Base-by-base conservation (phyloP, 2,888 invertebrate species). In the Agyllia agylla region DNA sequence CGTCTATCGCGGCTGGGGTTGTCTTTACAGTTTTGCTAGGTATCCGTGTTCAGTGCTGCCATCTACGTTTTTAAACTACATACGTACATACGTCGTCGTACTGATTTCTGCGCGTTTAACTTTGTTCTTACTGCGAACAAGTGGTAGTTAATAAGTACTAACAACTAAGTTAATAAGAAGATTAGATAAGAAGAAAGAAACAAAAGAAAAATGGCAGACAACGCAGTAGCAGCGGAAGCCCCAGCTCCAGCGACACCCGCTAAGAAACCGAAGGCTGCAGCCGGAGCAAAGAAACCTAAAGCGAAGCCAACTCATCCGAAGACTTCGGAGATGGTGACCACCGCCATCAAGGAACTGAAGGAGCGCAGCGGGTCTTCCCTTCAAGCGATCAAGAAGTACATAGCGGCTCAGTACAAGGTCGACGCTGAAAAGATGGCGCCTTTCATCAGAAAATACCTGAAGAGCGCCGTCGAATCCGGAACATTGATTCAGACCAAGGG, bases 381-480 rank as follows among this genome's bases (percentile, higher is more conserved):
- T 90, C 97, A 96, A 95, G 97, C 97, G 2, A 98, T 99, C 95
- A 98, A 98, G 95, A 99, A 99, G 94, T 98, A 98, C 95, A 97
- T 99, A 81, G 96, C 97, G 13, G 96, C 97, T 31, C 98, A 97
- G 87, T 98, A 98, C 97, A 98, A 98, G 88, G 88, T 98, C 8
- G 98, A 98, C 94, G 97, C 97, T 0, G 98, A 98, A 88, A 98
- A 98, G 93, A 95, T 98, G 78, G 97, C 98, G 1, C 97, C 97
- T 2, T 98, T 97, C 96, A 98, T 99, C 93, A 98, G 97, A 91
- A 98, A 98, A 92, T 94, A 93, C 57, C 93, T 98, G 89, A 98
- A 98, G 95, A 95, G 96, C 17, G 98, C 98, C 20, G 98, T 98
- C n/a, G 96, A 96, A 1, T 96, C 97, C 73, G 98, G 98, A 8